Evolutionary conservation across 1,140 invertebrate genomes (phyloP), one percentile per base, ranked within the genome.

Genomic region (Megathymus violae): DNA sequence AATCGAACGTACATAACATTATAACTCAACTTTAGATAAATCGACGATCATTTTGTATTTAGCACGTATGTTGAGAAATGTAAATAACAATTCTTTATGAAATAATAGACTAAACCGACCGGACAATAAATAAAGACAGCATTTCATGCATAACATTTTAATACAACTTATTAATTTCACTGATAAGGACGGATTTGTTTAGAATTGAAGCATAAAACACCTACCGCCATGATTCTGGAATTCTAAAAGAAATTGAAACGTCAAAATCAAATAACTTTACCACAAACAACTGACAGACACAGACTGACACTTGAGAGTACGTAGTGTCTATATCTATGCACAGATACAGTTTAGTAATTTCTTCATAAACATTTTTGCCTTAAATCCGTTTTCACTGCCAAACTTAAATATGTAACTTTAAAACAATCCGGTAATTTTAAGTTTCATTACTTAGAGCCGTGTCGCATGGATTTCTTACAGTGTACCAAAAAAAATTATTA

Each of bases 211-310:
- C 48, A 61, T 43, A 76, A 82, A 85, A 86, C 82, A 87, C 87
- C 77, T 80, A 89, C 87, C 87, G 87, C 85, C 87, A 89, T 89
- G 84, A 74, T 78, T 67, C 86, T 76, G 78, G 83, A 68, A 78
- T 85, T 78, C 71, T 70, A 76, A 89, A 89, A 85, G 82, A 85
- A 82, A 75, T 69, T 40, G 11, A 81, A 79, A 76, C 69, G 72
- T 82, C 73, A 79, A 76, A 62, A 31, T 31, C 3, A 31, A 31
- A 52, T n/a, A 41, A 62, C 48, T 52, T 58, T 62, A 38, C 41
- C 36, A 64, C 44, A 61, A 51, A 51, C 43, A 62, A 46, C 13
- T 54, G 50, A 54, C 50, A 54, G n/a, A n/a, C n/a, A n/a, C n/a
- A n/a, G n/a, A n/a, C n/a, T n/a, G n/a, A n/a, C n/a, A n/a, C n/a